A percentile compares a stretch with the other conserved stretches of the same genome.
These are phyloP conservation scores for Ridgeia piscesae DNA, from an alignment of 1,140 invertebrate species.

Conservation along the genomic window DNA sequence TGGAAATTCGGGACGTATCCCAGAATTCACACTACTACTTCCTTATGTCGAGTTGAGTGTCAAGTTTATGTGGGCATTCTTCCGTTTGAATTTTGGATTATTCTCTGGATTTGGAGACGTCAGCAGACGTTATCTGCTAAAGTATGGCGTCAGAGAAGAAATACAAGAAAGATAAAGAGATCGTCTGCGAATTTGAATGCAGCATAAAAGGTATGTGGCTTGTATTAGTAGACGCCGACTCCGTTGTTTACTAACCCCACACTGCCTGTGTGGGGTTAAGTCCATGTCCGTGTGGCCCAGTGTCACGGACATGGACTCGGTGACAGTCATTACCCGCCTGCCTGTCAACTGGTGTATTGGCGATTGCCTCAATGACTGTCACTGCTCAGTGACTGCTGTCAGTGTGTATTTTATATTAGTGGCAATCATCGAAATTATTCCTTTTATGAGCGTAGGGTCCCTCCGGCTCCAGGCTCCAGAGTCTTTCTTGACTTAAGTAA, in stretches of 20 bases:
- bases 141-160: slow-evolving; percentile 43
- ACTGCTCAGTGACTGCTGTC: not conserved
- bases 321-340: not conserved
- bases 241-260: slow-evolving; percentile 11
- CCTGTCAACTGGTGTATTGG: not conserved
- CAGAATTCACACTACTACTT: slow-evolving; percentile 5
- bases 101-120: not conserved
- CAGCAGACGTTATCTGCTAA: not conserved
- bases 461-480: too few relatives aligned
- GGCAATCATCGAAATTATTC: not conserved
- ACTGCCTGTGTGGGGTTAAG: not conserved
- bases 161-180: slow-evolving; percentile 48
- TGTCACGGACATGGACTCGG: not conserved
- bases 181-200: slow-evolving; percentile 42
- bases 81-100: not conserved
- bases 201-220: slow-evolving; percentile 42
- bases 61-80: not conserved
- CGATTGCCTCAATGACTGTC: not conserved
- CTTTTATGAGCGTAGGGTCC: not conserved
- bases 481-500: not conserved
- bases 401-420: not conserved
- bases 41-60: slow-evolving; percentile 4
- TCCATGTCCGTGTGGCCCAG: not conserved
- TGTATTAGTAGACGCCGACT: not conserved
- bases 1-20: not conserved